These are phyloP conservation scores for Ranitomeya variabilis DNA, from an alignment of 2,113 vertebrate species.

Conservation along the genomic window DNA sequence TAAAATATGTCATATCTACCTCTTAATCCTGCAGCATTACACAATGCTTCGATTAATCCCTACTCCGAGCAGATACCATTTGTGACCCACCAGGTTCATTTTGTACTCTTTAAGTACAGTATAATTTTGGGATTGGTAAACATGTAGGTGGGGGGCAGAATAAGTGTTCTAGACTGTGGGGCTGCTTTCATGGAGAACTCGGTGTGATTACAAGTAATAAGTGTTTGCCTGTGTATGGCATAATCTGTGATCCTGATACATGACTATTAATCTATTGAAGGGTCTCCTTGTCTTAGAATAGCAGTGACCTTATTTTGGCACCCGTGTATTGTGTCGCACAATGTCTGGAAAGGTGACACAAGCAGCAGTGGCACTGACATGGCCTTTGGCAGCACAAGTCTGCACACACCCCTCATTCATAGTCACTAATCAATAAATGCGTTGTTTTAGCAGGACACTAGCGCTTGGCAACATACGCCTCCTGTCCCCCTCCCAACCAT, in stretches of 20 bases:
- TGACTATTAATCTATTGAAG: neutral
- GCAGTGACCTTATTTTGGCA: slow-evolving; percentile 21
- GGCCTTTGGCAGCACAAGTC: slow-evolving; percentile 23
- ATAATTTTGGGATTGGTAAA: slow-evolving; percentile 34
- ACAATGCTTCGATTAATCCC: slow-evolving; percentile 65
- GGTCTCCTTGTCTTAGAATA: neutral
- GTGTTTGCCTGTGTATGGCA: neutral
- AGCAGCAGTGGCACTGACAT: slow-evolving; percentile 10
- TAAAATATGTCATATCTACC: slow-evolving; percentile 60
- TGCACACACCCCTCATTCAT: neutral
- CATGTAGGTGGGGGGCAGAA: neutral
- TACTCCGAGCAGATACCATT: slow-evolving; percentile 55
- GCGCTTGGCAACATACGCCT: slow-evolving; percentile 48
- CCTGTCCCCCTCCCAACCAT: slow-evolving; percentile 49
- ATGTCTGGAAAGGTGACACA: slow-evolving; percentile 11
- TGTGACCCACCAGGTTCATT: slow-evolving; percentile 51
- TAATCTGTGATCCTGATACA: neutral
- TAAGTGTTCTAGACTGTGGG: neutral
- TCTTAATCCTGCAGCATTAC: slow-evolving; percentile 68
- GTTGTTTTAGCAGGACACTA: slow-evolving; percentile 28
- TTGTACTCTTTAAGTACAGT: slow-evolving; percentile 43
- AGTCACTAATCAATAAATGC: slow-evolving; percentile 49
- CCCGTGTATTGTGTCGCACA: neutral
- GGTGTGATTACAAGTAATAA: neutral
- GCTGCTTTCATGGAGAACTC: neutral